These are phyloP conservation scores for Sycobia sp. DNA, from an alignment of 1,140 invertebrate genomes.

Conservation along the genomic window DNA sequence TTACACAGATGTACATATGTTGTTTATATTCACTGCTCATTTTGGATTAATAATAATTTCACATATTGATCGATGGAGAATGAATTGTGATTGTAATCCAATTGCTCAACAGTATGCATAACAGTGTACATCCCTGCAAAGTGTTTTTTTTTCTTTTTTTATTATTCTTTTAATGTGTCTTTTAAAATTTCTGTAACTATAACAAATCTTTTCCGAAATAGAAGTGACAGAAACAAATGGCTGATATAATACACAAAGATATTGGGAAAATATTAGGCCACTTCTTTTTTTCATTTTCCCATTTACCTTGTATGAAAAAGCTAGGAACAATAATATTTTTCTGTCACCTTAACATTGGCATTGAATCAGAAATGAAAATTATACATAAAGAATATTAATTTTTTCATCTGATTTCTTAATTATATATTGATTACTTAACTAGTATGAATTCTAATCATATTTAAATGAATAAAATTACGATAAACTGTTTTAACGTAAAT, in stretches of 20 bases:
- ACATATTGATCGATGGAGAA: conserved; percentile 3
- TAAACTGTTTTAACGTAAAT: neutral
- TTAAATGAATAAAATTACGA: neutral
- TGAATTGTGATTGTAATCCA: neutral
- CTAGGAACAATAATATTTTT: conserved; percentile 26
- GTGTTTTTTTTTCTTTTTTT: neutral
- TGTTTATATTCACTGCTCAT: conserved; percentile 20
- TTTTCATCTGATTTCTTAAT: too few relatives aligned
- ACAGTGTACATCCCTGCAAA: conserved; percentile 11
- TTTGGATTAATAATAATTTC: conserved; percentile 12
- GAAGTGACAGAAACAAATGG: neutral
- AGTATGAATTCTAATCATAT: neutral
- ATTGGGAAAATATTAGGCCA: conserved; percentile 18
- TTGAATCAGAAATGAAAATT: neutral
- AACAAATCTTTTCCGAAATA: neutral
- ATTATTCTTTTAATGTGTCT: conserved; percentile 8
- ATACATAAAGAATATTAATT: too few relatives aligned
- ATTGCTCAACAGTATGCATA: neutral
- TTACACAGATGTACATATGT: conserved; percentile 19
- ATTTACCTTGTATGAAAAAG: conserved; percentile 7
- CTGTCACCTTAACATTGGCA: neutral
- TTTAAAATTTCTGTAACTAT: neutral
- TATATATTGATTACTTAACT: too few relatives aligned
- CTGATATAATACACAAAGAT: conserved; percentile 10
- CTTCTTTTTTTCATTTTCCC: neutral